These are phyloP conservation scores for Callimorpha dominula DNA, from an alignment of 2,888 invertebrate species.

Conservation along the genomic window DNA sequence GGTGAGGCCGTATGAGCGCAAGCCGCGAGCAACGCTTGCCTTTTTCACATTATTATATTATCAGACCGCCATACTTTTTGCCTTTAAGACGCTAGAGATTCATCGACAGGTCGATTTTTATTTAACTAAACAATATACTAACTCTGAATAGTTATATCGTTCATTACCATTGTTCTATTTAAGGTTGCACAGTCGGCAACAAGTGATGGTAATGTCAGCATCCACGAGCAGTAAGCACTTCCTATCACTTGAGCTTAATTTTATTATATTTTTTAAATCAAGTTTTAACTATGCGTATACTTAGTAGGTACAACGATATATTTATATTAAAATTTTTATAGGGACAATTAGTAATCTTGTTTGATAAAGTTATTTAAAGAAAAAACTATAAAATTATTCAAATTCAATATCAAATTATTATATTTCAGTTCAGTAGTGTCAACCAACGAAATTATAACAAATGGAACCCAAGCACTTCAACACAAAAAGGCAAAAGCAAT, in stretches of 20 bases:
- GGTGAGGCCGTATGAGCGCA: slow-evolving; percentile 63
- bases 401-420: too few relatives aligned
- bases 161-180: neutral
- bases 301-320: too few relatives aligned
- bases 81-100: slow-evolving; percentile 20
- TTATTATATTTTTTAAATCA: neutral
- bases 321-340: too few relatives aligned
- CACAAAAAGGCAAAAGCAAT: slow-evolving; percentile 78
- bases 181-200: neutral
- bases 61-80: slow-evolving; percentile 26
- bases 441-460: slow-evolving; percentile 65
- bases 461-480: slow-evolving; percentile 69
- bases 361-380: neutral
- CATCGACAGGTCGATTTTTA: neutral
- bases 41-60: slow-evolving; percentile 47
- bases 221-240: neutral
- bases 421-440: slow-evolving; percentile 50
- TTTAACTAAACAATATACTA: neutral
- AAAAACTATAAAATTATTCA: too few relatives aligned
- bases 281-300: neutral
- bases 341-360: too few relatives aligned
- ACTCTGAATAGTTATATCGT: neutral
- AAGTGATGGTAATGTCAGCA: neutral
- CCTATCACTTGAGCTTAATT: neutral
- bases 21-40: slow-evolving; percentile 60